A percentile compares a stretch with the other conserved stretches of the same genome.
phyloP scores from a whole-genome alignment of 2,113 vertebrate species.

The Hydrolagus affinis region DNA sequence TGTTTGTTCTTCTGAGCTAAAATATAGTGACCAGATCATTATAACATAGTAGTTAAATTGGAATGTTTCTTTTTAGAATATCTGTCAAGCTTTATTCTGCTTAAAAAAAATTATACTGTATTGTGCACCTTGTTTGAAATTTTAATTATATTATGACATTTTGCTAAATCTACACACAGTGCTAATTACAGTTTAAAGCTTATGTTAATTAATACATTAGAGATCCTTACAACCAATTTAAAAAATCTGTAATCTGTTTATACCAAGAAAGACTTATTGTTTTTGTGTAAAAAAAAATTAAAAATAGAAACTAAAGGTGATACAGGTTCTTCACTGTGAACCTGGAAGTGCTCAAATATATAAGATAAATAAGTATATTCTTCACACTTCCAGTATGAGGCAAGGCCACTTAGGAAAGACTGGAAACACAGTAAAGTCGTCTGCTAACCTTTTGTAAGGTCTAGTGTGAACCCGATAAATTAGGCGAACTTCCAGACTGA shows the following conservation, averaged over 20 bases:
- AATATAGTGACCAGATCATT: neutral
- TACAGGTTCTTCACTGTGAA: too few relatives aligned
- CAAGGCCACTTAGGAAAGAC: neutral
- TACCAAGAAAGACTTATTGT: neutral
- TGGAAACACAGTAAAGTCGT: neutral
- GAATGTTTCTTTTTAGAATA: neutral
- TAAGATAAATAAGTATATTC: neutral
- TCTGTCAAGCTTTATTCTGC: neutral
- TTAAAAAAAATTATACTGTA: constrained; percentile 18
- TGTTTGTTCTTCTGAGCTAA: neutral
- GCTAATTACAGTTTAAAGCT: constrained; percentile 21
- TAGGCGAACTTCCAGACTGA: too few relatives aligned
- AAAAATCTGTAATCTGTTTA: neutral
- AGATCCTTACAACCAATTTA: neutral
- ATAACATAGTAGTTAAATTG: neutral
- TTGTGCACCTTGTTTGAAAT: neutral
- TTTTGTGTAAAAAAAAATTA: neutral
- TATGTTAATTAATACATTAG: constrained; percentile 13
- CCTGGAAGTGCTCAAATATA: neutral
- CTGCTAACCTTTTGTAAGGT: neutral
- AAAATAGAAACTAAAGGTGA: neutral
- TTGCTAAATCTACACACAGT: neutral
- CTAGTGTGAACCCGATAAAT: neutral
- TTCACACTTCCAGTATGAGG: neutral
- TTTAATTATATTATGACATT: constrained; percentile 2